phyloP scores from a whole-genome alignment of 2,113 vertebrate genomes.

The Pseudois nayaur region DNA sequence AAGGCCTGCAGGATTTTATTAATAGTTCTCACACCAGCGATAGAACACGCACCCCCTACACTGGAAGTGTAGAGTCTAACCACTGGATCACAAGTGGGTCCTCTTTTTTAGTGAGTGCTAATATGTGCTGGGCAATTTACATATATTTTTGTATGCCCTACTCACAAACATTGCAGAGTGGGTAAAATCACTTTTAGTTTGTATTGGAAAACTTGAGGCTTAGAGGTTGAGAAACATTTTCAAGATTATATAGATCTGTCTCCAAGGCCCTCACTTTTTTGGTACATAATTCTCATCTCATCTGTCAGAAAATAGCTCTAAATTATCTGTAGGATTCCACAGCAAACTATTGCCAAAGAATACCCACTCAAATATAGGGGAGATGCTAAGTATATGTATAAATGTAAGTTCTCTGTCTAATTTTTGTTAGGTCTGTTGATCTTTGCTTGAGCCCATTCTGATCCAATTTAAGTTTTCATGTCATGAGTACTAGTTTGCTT shows the following conservation, averaged over 20 bases:
- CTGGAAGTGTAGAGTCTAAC: neutral
- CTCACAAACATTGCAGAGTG: neutral
- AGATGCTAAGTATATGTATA: neutral
- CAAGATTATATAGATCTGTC: neutral
- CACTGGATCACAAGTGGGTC: neutral
- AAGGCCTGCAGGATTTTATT: neutral
- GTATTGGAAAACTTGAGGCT: neutral
- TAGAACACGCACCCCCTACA: neutral
- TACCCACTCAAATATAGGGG: neutral
- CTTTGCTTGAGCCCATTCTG: neutral
- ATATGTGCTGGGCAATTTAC: neutral
- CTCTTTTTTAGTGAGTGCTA: neutral
- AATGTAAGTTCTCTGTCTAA: neutral
- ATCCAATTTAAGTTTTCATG: neutral
- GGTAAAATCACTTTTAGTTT: neutral
- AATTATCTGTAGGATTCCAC: neutral
- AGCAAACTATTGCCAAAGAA: neutral
- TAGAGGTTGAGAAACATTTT: neutral
- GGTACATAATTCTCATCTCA: neutral
- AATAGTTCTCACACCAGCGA: neutral
- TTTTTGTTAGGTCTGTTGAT: neutral
- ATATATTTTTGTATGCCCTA: neutral
- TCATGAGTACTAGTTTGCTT: neutral
- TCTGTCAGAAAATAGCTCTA: neutral
- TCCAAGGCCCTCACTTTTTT: neutral